Evolutionary conservation across 2,113 vertebrate genomes (phyloP).

Genomic region (Microcebus griseorufus): DNA sequence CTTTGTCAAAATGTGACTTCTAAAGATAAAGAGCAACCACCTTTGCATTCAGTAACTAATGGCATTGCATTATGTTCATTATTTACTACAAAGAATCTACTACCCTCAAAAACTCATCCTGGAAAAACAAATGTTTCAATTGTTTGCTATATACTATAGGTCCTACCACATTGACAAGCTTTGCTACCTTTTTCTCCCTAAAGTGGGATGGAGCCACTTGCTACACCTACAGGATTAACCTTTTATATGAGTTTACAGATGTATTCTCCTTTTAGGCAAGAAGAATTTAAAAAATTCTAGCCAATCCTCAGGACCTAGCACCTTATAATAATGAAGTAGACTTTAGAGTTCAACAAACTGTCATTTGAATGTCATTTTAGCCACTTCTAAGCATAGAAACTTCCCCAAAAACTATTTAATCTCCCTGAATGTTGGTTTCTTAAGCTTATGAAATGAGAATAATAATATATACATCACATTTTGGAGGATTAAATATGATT

Average conservation of each 20-base stretch:
- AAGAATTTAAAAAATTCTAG: background rate
- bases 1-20: background rate
- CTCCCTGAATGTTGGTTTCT: background rate
- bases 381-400: background rate
- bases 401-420: constrained; percentile 3
- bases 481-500: background rate
- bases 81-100: background rate
- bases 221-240: background rate
- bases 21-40: background rate
- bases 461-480: background rate
- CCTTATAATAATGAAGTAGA: background rate
- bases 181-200: background rate
- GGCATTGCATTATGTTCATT: background rate
- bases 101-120: background rate
- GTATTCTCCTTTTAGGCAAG: background rate
- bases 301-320: background rate
- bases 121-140: background rate
- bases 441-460: background rate
- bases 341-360: background rate
- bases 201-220: background rate
- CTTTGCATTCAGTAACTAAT: background rate
- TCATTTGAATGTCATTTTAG: background rate
- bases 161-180: background rate
- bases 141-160: background rate
- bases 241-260: background rate